Evolutionary conservation across 2,797 vertebrate genomes (phyloP).

Genomic region (Pseudopleuronectes americanus): DNA sequence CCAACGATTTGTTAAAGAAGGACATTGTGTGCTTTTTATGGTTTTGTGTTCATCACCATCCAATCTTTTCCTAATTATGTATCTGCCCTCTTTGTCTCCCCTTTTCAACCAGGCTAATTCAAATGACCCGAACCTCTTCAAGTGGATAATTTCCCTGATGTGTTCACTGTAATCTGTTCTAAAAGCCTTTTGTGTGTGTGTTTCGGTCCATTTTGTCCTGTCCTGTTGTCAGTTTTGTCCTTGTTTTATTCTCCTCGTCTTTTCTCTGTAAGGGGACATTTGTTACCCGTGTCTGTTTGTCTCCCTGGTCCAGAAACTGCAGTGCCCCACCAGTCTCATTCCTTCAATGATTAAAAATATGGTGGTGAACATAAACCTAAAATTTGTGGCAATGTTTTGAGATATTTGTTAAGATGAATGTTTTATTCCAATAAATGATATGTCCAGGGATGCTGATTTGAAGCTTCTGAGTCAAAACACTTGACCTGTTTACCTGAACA

Average conservation of each 20-base stretch:
- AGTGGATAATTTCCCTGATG: constrained; percentile 52
- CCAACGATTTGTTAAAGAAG: too few species aligned
- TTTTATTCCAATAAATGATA: constrained; percentile 57
- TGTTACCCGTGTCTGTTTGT: constrained; percentile 38
- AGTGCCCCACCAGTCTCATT: constrained; percentile 24
- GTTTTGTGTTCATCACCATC: background rate
- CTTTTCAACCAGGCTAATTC: constrained; percentile 75
- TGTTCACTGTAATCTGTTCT: constrained; percentile 54
- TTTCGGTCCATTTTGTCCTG: constrained; percentile 42
- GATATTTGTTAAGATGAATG: constrained; percentile 33
- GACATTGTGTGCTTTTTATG: background rate
- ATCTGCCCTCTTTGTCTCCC: constrained; percentile 27
- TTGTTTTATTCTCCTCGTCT: constrained; percentile 21
- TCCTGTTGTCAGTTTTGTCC: constrained; percentile 43
- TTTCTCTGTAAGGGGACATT: constrained; percentile 38
- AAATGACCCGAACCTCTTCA: constrained; percentile 34
- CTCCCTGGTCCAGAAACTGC: constrained; percentile 34
- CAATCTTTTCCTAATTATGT: constrained; percentile 3
- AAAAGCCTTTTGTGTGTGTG: constrained; percentile 30
- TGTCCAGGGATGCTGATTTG: constrained; percentile 24
- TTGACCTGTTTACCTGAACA: background rate
- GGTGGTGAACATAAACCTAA: constrained; percentile 30
- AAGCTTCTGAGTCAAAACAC: constrained; percentile 19
- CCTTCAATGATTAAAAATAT: constrained; percentile 21
- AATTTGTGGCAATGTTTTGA: constrained; percentile 40